A percentile compares a stretch with the other conserved stretches of the same genome.
phyloP scores from a whole-genome alignment of 2,113 vertebrate genomes.

The Lethenteron camtschaticum region DNA sequence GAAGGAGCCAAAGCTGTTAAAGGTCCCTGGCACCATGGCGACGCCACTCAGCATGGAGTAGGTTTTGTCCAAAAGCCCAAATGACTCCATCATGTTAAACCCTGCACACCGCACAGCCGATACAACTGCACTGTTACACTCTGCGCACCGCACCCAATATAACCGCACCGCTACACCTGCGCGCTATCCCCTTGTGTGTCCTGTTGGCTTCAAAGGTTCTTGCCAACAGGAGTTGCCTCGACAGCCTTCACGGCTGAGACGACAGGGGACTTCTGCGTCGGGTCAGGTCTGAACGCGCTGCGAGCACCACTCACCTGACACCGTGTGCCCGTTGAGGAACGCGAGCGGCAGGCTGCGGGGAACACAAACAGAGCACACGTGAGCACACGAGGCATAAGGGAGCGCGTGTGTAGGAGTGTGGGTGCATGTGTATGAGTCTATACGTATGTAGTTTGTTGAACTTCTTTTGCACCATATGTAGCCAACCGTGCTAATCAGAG shows the following conservation, averaged over 20 bases:
- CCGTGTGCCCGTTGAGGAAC: constrained; percentile 82
- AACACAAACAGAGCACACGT: constrained; percentile 10
- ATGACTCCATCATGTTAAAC: constrained; percentile 88
- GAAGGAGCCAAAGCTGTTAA: constrained; percentile 62
- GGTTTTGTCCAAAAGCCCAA: constrained; percentile 31
- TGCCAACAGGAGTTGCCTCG: not conserved
- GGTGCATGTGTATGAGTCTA: not conserved
- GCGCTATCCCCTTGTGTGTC: not conserved
- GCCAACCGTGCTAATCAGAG: not conserved
- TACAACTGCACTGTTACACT: constrained; percentile 18
- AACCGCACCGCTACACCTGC: not conserved
- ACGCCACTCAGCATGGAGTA: constrained; percentile 72
- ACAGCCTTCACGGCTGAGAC: not conserved
- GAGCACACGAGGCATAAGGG: not conserved
- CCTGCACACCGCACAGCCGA: constrained; percentile 26
- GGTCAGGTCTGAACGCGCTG: too few species aligned
- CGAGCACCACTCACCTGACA: constrained; percentile 40
- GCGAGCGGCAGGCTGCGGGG: constrained; percentile 64
- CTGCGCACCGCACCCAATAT: constrained; percentile 20
- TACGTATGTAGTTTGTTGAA: not conserved
- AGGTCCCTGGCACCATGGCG: constrained; percentile 77
- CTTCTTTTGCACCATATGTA: not conserved
- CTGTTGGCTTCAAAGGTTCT: not conserved
- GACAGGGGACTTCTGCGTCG: not conserved
- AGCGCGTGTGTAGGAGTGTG: not conserved